Percentiles rank a stretch among this genome's conserved stretches.
Conservation (phyloP, 53 echinoderm and acorn worm genomes). For the Temnopleurus reevesii region DNA sequence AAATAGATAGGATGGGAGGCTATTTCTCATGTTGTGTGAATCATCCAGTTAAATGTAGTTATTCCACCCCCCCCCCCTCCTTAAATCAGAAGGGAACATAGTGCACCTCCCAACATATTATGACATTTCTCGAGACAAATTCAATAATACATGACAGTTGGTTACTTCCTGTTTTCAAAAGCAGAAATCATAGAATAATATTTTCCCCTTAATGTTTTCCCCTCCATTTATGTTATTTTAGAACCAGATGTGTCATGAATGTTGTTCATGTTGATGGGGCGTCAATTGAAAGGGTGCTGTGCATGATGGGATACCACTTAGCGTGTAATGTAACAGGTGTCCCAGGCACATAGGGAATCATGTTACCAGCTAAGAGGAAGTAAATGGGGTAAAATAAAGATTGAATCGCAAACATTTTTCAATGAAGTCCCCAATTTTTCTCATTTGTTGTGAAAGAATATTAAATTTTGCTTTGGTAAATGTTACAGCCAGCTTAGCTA, state of each 20-base stretch:
- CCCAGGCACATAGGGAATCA: not conserved
- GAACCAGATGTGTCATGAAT: not conserved
- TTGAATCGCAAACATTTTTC: not conserved
- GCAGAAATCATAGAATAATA: not conserved
- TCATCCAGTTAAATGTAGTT: too few relatives aligned
- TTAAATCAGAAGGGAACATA: too few relatives aligned
- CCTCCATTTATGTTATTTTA: not conserved
- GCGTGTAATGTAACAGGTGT: not conserved
- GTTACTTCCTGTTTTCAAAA: constrained; percentile 36
- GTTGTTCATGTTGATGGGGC: not conserved
- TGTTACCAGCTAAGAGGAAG: not conserved
- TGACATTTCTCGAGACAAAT: not conserved
- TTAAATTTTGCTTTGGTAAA: too few relatives aligned
- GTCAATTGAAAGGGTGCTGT: not conserved
- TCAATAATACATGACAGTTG: not conserved
- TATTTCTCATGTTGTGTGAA: too few relatives aligned
- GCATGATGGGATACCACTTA: not conserved
- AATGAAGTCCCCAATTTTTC: not conserved
- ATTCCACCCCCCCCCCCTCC: too few relatives aligned
- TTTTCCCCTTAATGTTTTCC: not conserved
- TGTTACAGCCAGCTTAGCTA: too few relatives aligned
- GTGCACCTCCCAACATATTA: not conserved
- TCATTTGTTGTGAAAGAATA: too few relatives aligned
- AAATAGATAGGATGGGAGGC: too few relatives aligned
- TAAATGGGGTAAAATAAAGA: not conserved